Conservation (phyloP, 2,797 vertebrate species). For the Spondyliosoma cantharus region DNA sequence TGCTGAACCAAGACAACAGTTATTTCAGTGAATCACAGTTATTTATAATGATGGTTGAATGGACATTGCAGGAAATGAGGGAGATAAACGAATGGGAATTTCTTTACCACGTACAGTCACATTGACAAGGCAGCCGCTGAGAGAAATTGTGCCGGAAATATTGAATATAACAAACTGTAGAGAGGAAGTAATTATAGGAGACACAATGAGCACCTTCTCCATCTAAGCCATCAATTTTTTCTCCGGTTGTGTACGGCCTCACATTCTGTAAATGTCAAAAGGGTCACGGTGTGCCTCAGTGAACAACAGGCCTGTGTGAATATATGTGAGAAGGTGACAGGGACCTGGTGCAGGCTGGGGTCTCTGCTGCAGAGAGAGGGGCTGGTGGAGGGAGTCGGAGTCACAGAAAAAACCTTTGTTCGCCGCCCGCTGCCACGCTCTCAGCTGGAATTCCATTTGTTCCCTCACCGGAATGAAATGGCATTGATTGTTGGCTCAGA, state of each 20-base stretch:
- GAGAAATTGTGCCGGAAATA: slow-evolving; percentile 2
- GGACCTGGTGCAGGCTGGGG: slow-evolving; percentile 40
- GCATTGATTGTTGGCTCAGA: slow-evolving; percentile 85
- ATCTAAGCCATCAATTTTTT: background rate
- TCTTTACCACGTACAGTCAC: background rate
- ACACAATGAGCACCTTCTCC: background rate
- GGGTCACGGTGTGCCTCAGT: slow-evolving; percentile 22
- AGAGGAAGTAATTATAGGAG: background rate
- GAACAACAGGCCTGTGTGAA: slow-evolving; percentile 6
- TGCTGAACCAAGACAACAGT: background rate
- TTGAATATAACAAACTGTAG: background rate
- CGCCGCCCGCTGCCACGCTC: slow-evolving; percentile 58
- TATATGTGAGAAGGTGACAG: slow-evolving; percentile 38
- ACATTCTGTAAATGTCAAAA: slow-evolving; percentile 27
- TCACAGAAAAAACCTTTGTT: slow-evolving; percentile 71
- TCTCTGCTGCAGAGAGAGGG: slow-evolving; percentile 46
- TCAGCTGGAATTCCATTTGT: slow-evolving; percentile 84
- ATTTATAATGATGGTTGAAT: background rate
- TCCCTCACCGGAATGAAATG: slow-evolving; percentile 80
- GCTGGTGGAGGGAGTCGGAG: slow-evolving; percentile 29
- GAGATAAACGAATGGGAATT: background rate
- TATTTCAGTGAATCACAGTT: background rate
- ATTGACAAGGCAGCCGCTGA: background rate
- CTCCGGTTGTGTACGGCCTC: background rate
- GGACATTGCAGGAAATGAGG: background rate